Evolutionary conservation across 2,888 invertebrate species (phyloP).

Genomic region (Oxytorus armatus): DNA sequence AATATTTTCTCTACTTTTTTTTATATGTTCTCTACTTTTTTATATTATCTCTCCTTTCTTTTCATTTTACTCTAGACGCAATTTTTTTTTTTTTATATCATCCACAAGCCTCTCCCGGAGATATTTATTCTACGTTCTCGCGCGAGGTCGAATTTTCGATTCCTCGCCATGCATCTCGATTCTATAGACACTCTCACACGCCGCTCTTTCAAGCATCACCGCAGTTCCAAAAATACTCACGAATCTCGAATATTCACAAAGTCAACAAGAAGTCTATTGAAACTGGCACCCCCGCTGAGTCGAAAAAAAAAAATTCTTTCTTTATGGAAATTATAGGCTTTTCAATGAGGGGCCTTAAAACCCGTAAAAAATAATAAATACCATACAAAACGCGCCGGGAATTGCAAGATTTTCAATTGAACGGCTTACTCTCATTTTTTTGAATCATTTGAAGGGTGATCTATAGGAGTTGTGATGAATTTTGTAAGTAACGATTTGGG

Average conservation of each 20-base stretch:
- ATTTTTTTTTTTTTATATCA: not conserved
- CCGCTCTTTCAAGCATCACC: slow-evolving; percentile 34
- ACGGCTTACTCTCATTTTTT: too few species aligned
- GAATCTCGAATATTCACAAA: too few species aligned
- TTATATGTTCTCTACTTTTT: not conserved
- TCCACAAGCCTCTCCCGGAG: not conserved
- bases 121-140: slow-evolving; percentile 28
- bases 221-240: slow-evolving; percentile 50
- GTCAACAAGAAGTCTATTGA: too few species aligned
- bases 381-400: too few species aligned
- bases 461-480: too few species aligned
- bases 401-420: too few species aligned
- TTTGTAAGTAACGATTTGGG: too few species aligned
- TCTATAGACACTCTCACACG: slow-evolving; percentile 50
- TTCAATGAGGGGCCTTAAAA: too few species aligned
- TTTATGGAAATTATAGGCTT: too few species aligned
- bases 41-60: not conserved
- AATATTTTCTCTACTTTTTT: too few species aligned
- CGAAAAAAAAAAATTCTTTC: not conserved
- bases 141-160: slow-evolving; percentile 52
- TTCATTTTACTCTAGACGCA: not conserved
- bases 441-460: too few species aligned
- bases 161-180: slow-evolving; percentile 46
- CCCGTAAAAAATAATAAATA: too few species aligned
- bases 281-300: not conserved